Conservation (phyloP, 2,113 vertebrate species). For the Austrofundulus limnaeus region DNA sequence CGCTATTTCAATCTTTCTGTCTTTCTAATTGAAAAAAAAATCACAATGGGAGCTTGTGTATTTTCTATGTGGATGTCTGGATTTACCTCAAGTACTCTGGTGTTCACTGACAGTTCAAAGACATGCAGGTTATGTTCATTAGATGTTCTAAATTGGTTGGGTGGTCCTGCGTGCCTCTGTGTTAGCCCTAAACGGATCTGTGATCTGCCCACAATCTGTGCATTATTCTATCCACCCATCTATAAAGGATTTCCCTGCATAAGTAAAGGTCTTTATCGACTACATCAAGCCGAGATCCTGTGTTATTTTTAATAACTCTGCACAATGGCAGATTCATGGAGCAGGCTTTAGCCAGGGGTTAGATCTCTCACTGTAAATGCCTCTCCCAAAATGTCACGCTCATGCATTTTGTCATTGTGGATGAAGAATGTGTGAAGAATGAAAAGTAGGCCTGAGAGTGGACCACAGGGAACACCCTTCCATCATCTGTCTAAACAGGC, state of each 20-base stretch:
- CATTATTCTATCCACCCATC: too few relatives aligned
- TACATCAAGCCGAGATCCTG: conserved; percentile 25
- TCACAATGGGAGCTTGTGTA: too few relatives aligned
- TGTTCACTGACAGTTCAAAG: too few relatives aligned
- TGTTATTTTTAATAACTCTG: conserved; percentile 47
- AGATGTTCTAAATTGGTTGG: too few relatives aligned
- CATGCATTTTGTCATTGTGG: conserved; percentile 60
- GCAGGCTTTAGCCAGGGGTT: conserved; percentile 29
- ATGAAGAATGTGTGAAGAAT: conserved; percentile 60
- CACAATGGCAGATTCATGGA: conserved; percentile 30
- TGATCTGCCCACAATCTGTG: too few relatives aligned
- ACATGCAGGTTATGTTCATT: too few relatives aligned
- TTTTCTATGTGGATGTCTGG: too few relatives aligned
- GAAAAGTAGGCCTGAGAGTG: conserved; percentile 64
- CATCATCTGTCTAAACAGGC: conserved; percentile 75
- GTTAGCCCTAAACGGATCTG: too few relatives aligned
- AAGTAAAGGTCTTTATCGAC: conserved; percentile 29
- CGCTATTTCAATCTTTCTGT: too few relatives aligned
- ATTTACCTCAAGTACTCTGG: too few relatives aligned
- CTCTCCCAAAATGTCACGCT: conserved; percentile 65
- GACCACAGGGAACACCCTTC: conserved; percentile 74
- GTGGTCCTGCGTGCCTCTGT: too few relatives aligned
- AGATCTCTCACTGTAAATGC: conserved; percentile 58
- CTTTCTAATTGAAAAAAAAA: too few relatives aligned
- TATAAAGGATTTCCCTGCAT: conserved; percentile 12